Conservation (phyloP, 2,888 invertebrate genomes). For the Nineta flava region DNA sequence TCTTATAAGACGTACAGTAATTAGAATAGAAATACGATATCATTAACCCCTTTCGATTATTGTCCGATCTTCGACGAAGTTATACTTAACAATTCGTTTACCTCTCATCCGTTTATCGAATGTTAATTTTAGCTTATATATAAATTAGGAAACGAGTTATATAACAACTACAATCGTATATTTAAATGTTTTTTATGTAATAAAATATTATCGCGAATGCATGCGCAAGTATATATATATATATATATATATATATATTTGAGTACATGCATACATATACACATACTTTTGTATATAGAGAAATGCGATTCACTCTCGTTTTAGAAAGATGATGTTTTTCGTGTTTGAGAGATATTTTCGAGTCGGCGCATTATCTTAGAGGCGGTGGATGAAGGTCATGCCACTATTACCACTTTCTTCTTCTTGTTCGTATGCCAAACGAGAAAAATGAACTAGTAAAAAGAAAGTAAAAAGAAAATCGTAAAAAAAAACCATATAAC, state of each 20-base stretch:
- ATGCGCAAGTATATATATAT: constrained; percentile 3
- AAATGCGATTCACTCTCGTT: constrained; percentile 3
- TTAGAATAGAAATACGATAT: too few relatives aligned
- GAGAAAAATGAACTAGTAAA: constrained; percentile 5
- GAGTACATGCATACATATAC: background rate
- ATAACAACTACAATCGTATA: too few relatives aligned
- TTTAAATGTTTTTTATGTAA: background rate
- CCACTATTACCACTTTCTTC: constrained; percentile 2
- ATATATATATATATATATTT: constrained; percentile 2
- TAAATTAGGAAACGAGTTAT: background rate
- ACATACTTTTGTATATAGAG: background rate
- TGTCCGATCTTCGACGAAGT: too few relatives aligned
- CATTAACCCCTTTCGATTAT: too few relatives aligned
- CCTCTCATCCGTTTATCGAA: too few relatives aligned
- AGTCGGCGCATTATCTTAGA: background rate
- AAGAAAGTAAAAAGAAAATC: constrained; percentile 4
- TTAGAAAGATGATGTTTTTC: background rate
- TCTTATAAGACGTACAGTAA: too few relatives aligned
- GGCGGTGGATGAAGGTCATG: constrained; percentile 4
- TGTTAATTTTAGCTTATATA: background rate
- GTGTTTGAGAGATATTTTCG: background rate
- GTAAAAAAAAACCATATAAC: constrained; percentile 6
- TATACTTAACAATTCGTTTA: too few relatives aligned
- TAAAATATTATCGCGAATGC: background rate
- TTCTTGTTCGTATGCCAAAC: constrained; percentile 1